phyloP scores from a whole-genome alignment of 2,797 vertebrate genomes.

The Danionella dracula region DNA sequence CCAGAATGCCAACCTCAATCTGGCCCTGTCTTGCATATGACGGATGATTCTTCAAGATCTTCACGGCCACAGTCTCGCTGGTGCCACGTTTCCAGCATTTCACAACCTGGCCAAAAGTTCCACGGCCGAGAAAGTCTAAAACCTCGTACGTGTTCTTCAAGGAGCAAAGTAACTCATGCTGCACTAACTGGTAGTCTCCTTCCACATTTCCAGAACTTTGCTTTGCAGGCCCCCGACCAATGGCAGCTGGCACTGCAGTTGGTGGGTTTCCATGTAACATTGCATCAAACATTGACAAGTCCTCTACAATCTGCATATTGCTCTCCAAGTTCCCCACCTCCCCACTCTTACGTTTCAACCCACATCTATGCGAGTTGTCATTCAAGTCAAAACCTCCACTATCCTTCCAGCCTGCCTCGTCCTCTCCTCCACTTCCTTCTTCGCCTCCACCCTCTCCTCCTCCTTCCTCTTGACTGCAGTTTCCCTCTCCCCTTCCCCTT shows the following conservation, averaged over 20 bases:
- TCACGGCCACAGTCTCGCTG: conserved; percentile 92
- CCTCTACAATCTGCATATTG: conserved; percentile 98
- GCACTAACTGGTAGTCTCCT: conserved; percentile 96
- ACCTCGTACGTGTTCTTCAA: conserved; percentile 98
- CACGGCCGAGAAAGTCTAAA: conserved; percentile 94
- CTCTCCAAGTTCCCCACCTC: conserved; percentile 85
- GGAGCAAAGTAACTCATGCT: conserved; percentile 95
- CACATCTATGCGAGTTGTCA: conserved; percentile 89
- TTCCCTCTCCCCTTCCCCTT: conserved; percentile 66
- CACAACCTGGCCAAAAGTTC: conserved; percentile 98
- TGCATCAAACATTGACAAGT: conserved; percentile 91
- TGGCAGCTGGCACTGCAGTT: conserved; percentile 74
- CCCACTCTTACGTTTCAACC: conserved; percentile 98
- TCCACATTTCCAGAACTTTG: conserved; percentile 77
- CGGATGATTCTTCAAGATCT: conserved; percentile 98
- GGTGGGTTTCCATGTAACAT: conserved; percentile 94
- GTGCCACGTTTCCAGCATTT: conserved; percentile 99
- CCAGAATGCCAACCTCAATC: conserved; percentile 96
- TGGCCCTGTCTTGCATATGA: conserved; percentile 97
- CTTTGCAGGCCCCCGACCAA: conserved; percentile 79
- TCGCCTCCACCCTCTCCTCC: conserved; percentile 45
- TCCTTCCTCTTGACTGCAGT: conserved; percentile 67
- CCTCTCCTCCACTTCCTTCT: conserved; percentile 44
- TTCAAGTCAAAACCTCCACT: conserved; percentile 75
- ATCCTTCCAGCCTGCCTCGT: conserved; percentile 58